Evolutionary conservation across 2,797 vertebrate genomes (phyloP), one percentile per base, ranked within the genome.

Genomic region (Astyanax mexicanus): DNA sequence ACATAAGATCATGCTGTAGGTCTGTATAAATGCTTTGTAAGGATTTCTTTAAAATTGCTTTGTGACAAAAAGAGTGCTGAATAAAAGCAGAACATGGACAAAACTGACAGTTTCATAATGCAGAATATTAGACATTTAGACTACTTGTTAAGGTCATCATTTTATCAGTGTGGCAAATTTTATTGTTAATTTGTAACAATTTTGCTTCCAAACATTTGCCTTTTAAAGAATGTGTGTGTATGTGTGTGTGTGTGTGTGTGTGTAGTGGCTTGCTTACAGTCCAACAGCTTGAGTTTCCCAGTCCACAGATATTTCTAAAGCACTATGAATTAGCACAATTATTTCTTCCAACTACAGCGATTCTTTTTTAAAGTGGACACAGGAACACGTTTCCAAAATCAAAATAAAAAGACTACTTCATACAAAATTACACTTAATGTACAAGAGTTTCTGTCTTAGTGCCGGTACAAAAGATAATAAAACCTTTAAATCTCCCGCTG

Each of bases 391-490:
- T 84, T 84, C 83, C n/a, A 40, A 81, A 87, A 90, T 88, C 45
- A 77, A 93, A 92, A 91, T 90, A 90, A 93, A 92, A 92, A 92
- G 88, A 90, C 89, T 90, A 93, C 89, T 90, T 90, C 87, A 91
- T 92, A 93, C 86, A 93, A 93, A 93, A 93, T 90, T 83, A 91
- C 80, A 88, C 88, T 87, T 76, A 89, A 90, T 92, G 91, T 93
- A 93, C 92, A 94, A 92, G 87, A 92, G 85, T 90, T 82, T 80
- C 71, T 86, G 85, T 87, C 84, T 88, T 90, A 90, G 89, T 82
- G 89, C 90, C 86, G 89, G 91, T 92, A 93, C 89, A 92, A 93
- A 93, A 93, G 85, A 89, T 87, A 93, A 90, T 90, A 87, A 92
- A 92, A 90, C 89, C 83, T 89, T 32, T 72, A 45, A 45, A 89